Evolutionary conservation across 1,140 invertebrate genomes (phyloP).

Genomic region (Lordiphosa clarofinis): DNA sequence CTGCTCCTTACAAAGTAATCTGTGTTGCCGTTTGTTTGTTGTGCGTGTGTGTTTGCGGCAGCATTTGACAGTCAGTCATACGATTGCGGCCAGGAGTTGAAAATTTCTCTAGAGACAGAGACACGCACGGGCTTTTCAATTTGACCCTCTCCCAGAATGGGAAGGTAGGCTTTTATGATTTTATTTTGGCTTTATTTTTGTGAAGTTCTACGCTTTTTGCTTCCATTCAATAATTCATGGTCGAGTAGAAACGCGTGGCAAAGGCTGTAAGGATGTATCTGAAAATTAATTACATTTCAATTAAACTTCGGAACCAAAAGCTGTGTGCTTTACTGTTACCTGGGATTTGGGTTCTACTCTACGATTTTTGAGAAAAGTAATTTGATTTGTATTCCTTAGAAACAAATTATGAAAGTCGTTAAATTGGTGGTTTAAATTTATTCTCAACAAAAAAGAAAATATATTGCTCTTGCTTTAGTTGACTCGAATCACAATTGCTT

Average conservation of each 20-base stretch:
- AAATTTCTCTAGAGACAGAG: slow-evolving; percentile 64
- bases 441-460: too few species aligned
- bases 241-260: slow-evolving; percentile 7
- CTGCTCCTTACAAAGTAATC: slow-evolving; percentile 43
- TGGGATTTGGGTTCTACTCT: slow-evolving; percentile 16
- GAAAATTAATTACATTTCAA: slow-evolving; percentile 75
- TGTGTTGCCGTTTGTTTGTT: slow-evolving; percentile 13
- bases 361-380: too few species aligned
- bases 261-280: slow-evolving; percentile 19
- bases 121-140: slow-evolving; percentile 43
- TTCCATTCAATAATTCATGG: slow-evolving; percentile 41
- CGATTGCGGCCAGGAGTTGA: slow-evolving; percentile 42
- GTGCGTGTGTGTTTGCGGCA: slow-evolving; percentile 2
- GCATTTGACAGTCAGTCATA: slow-evolving; percentile 47
- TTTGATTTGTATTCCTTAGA: too few species aligned
- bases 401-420: too few species aligned
- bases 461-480: too few species aligned
- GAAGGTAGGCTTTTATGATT: slow-evolving; percentile 4
- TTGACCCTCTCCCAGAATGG: slow-evolving; percentile 17
- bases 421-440: too few species aligned
- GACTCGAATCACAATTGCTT: too few species aligned
- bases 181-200: slow-evolving; percentile 30
- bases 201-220: slow-evolving; percentile 33
- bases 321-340: slow-evolving; percentile 12
- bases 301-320: slow-evolving; percentile 35